Percentiles rank a stretch among this genome's conserved stretches.
Conservation (phyloP, 2,113 vertebrate genomes). For the Ceyx melanurus region DNA sequence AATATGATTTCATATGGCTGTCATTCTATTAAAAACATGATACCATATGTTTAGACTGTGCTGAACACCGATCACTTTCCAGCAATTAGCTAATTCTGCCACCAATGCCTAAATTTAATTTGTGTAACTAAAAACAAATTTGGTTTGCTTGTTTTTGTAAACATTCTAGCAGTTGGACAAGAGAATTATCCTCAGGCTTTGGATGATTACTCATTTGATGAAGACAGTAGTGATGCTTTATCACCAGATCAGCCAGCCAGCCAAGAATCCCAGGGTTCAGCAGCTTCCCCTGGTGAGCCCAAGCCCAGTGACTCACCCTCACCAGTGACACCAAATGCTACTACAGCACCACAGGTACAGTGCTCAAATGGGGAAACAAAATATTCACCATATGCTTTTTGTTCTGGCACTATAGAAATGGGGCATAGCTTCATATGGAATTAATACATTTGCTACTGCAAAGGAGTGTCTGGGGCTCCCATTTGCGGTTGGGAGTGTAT, state of each 20-base stretch:
- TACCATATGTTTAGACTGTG: neutral
- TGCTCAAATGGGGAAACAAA: neutral
- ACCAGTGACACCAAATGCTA: conserved; percentile 70
- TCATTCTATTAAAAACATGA: neutral
- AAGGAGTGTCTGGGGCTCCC: neutral
- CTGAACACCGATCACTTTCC: neutral
- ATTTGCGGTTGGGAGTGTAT: neutral
- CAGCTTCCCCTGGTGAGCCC: conserved; percentile 86
- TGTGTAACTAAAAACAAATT: neutral
- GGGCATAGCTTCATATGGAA: neutral
- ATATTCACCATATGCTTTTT: neutral
- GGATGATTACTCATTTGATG: conserved; percentile 88
- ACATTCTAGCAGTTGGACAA: conserved; percentile 80
- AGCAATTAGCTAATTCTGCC: neutral
- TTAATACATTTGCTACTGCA: neutral
- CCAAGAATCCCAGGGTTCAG: conserved; percentile 92
- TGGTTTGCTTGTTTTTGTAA: neutral
- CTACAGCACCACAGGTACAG: conserved; percentile 74
- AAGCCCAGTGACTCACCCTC: conserved; percentile 82
- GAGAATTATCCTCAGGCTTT: conserved; percentile 86
- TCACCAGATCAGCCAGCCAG: conserved; percentile 96
- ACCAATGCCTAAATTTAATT: neutral
- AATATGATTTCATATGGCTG: neutral
- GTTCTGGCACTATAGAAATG: neutral
- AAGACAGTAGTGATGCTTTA: conserved; percentile 93